Evolutionary conservation across 1,140 invertebrate genomes (phyloP), one percentile per base, ranked within the genome.

Genomic region (Phocides pigmalion): DNA sequence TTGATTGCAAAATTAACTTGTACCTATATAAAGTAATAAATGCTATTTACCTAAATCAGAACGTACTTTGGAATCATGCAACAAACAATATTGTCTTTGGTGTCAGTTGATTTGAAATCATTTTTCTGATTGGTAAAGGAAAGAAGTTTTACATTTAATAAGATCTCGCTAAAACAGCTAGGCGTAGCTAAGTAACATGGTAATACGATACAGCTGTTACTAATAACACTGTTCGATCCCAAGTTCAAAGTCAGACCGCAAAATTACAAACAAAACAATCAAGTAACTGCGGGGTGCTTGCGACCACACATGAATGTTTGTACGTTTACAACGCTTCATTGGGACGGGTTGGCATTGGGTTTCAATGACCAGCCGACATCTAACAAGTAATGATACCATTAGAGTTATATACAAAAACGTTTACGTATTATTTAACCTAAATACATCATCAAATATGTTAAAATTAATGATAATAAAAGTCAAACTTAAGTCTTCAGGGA

Each of bases 261-360:
- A 58, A 58, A 41, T 14, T 16, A 17, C 25, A 46, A 63, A 42
- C 53, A 49, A 32, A 59, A 50, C 50, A 64, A 28, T 63, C 12
- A 46, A 51, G 6, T 37, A 56, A 65, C 56, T 51, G 50, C 50
- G 22, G 50, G 44, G 22, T 62, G 35, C n/a, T 61, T 35, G 4
- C 12, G 64, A 72, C 69, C 72, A 71, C 66, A 71, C 66, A 71
- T 58, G 32, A 41, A 14, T 74, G 64, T 74, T 74, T 69, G 68
- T 68, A 66, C 65, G 35, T 54, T 54, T 37, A 61, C 32, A 47
- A 53, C 46, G 44, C 70, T 54, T 59, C 41, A 62, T 65, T 53
- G 54, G 50, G 42, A 64, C 41, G 56, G 22, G 12, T 58, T 58
- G 35, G 53, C 66, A 64, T 70, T 65, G 54, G 54, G 58, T 70